Evolutionary conservation across 1,140 invertebrate genomes (phyloP), one percentile per base, ranked within the genome.

Genomic region (Sitophilus oryzae): DNA sequence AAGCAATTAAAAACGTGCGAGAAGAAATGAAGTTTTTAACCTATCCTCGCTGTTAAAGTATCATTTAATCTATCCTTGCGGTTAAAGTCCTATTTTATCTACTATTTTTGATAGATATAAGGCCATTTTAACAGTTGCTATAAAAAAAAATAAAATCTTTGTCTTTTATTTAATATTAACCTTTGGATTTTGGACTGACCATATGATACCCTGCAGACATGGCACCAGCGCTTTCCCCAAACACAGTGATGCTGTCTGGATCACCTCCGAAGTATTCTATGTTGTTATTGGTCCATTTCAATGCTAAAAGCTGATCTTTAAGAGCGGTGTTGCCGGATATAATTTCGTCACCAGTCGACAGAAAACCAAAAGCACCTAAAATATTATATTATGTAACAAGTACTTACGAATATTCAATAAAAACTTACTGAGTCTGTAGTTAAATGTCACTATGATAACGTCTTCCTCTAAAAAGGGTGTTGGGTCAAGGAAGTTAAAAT

Each of bases 301-400:
- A 14, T 5, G 37, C 37, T 14, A 40, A 14, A 5, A 18, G 6
- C 14, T 40, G 37, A 18, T 40, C 37, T 40, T 40, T 40, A 4
- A 40, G 14, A 14, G 5, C 37, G n/a, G 37, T 14, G 37, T 40
- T 40, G 8, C 37, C 37, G 5, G 37, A 14, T 18, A 18, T 18
- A 6, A 40, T 18, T 18, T 15, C n/a, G 14, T 40, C 81, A 2
- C 79, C 81, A 0, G 79, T 82, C 54, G 79, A 82, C 19, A 86
- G 64, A 25, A 63, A 63, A 15, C 60, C 60, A 35, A 56, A 41
- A 66, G 57, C 25, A 76, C 77, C 77, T 10, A 62, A 15, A 69
- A 50, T 15, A 37, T 6, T 22, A 46, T 18, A 44, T 1, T 10
- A 44, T 44, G 9, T 21, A 22, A 19, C 8, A 44, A 30, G 11